phyloP scores from a whole-genome alignment of 1,140 invertebrate genomes.

The Dinothrombium tinctorium region DNA sequence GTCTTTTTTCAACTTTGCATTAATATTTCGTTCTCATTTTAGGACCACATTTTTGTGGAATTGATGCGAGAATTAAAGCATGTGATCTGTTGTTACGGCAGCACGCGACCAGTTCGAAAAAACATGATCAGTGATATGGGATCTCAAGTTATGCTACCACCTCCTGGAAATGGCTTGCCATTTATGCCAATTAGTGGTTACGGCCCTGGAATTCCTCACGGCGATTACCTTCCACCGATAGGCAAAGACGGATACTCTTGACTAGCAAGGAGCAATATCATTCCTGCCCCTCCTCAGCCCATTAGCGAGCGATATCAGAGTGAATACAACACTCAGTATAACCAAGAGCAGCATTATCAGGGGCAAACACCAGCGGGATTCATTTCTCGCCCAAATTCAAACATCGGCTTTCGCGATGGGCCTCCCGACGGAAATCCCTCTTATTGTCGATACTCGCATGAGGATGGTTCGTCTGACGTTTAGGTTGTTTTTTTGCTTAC shows the following conservation, averaged over 20 bases:
- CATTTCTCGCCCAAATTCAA: too few relatives aligned
- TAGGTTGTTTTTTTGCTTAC: too few relatives aligned
- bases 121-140: not conserved
- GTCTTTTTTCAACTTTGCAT: not conserved
- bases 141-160: not conserved
- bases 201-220: not conserved
- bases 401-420: too few relatives aligned
- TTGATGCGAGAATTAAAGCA: slow-evolving; percentile 37
- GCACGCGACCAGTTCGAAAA: slow-evolving; percentile 30
- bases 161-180: not conserved
- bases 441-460: too few relatives aligned
- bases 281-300: too few relatives aligned
- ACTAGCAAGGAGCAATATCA: not conserved
- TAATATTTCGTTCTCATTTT: not conserved
- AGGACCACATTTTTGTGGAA: slow-evolving; percentile 16
- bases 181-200: not conserved
- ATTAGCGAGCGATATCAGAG: too few relatives aligned
- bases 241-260: not conserved
- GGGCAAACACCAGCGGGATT: too few relatives aligned
- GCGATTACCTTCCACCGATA: not conserved
- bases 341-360: too few relatives aligned
- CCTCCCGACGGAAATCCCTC: too few relatives aligned
- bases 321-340: too few relatives aligned
- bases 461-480: too few relatives aligned
- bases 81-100: slow-evolving; percentile 42